phyloP scores from a whole-genome alignment of 2,797 vertebrate species.

The Serranus cabrilla region DNA sequence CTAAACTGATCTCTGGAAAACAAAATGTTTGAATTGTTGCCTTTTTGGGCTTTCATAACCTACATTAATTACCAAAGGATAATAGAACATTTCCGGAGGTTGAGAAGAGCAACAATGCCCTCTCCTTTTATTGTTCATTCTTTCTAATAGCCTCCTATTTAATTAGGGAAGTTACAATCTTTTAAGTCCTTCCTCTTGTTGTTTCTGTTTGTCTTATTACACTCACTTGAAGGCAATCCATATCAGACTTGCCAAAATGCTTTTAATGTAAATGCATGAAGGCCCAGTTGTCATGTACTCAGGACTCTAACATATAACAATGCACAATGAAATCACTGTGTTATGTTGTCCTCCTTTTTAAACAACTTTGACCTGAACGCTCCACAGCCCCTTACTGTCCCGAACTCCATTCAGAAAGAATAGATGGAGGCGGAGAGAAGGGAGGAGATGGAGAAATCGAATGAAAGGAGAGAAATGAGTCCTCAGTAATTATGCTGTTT shows the following conservation, averaged over 20 bases:
- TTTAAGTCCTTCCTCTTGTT: neutral
- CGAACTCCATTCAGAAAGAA: conserved; percentile 44
- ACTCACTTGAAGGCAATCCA: neutral
- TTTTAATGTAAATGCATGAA: conserved; percentile 13
- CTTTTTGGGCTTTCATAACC: too few species aligned
- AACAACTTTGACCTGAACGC: conserved; percentile 36
- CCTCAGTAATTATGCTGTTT: conserved; percentile 83
- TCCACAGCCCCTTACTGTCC: conserved; percentile 8
- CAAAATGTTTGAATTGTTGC: too few species aligned
- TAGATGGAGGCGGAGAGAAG: conserved; percentile 28
- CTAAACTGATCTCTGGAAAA: too few species aligned
- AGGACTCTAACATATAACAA: conserved; percentile 14
- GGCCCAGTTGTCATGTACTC: conserved; percentile 15
- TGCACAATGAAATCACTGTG: conserved; percentile 3
- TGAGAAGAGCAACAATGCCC: neutral
- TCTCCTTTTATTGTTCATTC: neutral
- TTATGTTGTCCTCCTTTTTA: conserved; percentile 36
- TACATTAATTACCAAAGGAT: too few species aligned
- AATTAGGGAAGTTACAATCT: neutral
- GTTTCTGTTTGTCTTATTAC: neutral
- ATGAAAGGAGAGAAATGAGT: conserved; percentile 44
- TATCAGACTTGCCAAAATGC: neutral
- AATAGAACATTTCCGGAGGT: too few species aligned
- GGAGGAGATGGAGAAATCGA: conserved; percentile 31
- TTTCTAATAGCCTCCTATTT: neutral